Evolutionary conservation across 2,113 vertebrate species (phyloP).

Genomic region (Orthochromis malagaraziensis): DNA sequence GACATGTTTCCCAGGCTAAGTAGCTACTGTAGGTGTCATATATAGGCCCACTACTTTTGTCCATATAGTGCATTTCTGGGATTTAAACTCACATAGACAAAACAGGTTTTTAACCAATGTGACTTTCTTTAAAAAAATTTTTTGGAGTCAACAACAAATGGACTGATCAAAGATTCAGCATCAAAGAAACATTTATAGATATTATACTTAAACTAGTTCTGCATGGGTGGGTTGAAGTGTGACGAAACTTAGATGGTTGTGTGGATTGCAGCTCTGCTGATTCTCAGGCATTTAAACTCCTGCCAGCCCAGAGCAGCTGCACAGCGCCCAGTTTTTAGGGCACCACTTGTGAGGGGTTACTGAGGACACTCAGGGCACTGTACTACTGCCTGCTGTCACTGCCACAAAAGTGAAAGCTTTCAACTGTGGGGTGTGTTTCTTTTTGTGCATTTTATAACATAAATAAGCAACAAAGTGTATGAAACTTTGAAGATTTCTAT

Average conservation of each 20-base stretch:
- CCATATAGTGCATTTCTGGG: neutral
- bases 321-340: slow-evolving; percentile 28
- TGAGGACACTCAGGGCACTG: neutral
- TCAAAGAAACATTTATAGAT: neutral
- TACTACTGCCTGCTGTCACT: neutral
- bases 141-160: neutral
- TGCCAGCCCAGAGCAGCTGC: slow-evolving; percentile 8
- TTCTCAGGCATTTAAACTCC: slow-evolving; percentile 14
- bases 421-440: neutral
- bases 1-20: neutral
- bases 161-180: neutral
- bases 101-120: neutral
- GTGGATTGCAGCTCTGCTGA: neutral
- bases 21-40: neutral
- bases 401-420: neutral
- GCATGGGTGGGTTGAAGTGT: neutral
- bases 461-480: neutral
- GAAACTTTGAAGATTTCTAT: neutral
- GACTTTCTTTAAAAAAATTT: neutral
- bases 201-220: neutral
- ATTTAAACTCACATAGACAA: neutral
- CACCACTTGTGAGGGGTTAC: slow-evolving; percentile 9
- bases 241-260: neutral
- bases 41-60: neutral
- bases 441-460: neutral